Base-by-base conservation (phyloP, 2,797 vertebrate species). In the Luscinia luscinia region DNA sequence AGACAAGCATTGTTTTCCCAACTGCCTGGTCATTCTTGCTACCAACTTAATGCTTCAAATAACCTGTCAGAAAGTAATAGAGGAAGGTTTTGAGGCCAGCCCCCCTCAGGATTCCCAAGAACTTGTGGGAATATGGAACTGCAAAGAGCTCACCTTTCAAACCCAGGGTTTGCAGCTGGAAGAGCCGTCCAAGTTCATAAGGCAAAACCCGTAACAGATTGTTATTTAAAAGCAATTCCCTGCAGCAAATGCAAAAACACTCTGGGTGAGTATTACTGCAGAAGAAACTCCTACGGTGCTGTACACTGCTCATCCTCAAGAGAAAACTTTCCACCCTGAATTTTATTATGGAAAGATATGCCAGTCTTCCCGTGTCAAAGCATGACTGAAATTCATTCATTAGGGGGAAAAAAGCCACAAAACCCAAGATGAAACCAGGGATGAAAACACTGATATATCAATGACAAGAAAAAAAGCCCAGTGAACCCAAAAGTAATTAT, bases 191-290 rank as follows among this genome's bases (percentile, higher is more conserved):
- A 97, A 99, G 99, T 98, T 99, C 99, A 75, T 99, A 99, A 98
- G 99, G 99, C 98, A 99, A 99, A 99, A 99, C 99, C 98, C 99
- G 98, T 98, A 99, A 98, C 98, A 99, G 98, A 98, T 99, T 99
- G 98, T 99, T 99, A 98, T 99, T 99, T 98, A 99, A 99, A 98
- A 99, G 99, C 98, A 99, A 99, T 98, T 99, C 99, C 99, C 99
- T 99, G 97, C 64, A 96, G 74, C 64, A 97, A 94, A 96, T 79
- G 84, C 66, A 94, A 91, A 86, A 87, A 87, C 18, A 51, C 54
- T 70, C 36, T 58, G 73, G 26, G 64, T 84, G 85, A 89, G 49
- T 32, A 79, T 69, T 43, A 52, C 14, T 68, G 80, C 84, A 82
- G 67, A 79, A 68, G 36, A 38, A 74, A 32, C 57, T 87, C 32